Evolutionary conservation across 2,113 vertebrate genomes (phyloP).

Genomic region (Sitta europaea): DNA sequence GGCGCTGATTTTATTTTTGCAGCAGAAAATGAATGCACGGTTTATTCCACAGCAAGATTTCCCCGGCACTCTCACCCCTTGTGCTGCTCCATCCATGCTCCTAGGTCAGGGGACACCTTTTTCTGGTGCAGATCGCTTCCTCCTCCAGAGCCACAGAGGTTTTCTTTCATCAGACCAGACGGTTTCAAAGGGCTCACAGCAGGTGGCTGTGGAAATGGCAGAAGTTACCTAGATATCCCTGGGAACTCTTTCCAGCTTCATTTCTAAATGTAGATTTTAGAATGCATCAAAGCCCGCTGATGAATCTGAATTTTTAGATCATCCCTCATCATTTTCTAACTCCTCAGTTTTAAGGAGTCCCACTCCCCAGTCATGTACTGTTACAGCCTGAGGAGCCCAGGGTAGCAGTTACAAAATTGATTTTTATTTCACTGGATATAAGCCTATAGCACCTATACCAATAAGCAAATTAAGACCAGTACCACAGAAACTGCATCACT

Average conservation of each 20-base stretch:
- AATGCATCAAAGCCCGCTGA: not conserved
- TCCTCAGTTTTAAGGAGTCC: not conserved
- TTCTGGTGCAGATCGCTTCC: conserved; percentile 21
- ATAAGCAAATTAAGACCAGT: not conserved
- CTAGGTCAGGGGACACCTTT: conserved; percentile 70
- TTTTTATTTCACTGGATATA: not conserved
- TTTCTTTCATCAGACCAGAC: conserved; percentile 52
- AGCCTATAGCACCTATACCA: not conserved
- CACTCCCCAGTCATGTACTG: rapidly evolving
- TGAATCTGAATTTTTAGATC: not conserved
- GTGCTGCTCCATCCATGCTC: conserved; percentile 66
- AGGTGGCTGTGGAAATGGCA: conserved; percentile 11
- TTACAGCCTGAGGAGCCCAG: not conserved
- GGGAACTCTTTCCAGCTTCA: not conserved
- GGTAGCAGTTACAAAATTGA: not conserved
- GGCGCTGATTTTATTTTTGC: not conserved
- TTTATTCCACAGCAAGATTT: not conserved
- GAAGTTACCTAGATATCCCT: not conserved
- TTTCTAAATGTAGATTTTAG: not conserved
- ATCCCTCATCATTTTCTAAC: not conserved
- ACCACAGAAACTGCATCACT: not conserved
- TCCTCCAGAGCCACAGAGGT: conserved; percentile 50
- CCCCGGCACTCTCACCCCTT: conserved; percentile 64
- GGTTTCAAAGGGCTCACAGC: conserved; percentile 22
- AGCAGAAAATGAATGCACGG: not conserved